These are phyloP conservation scores for Bubo blakistoni DNA, from an alignment of 2,113 vertebrate species.

Conservation along the genomic window DNA sequence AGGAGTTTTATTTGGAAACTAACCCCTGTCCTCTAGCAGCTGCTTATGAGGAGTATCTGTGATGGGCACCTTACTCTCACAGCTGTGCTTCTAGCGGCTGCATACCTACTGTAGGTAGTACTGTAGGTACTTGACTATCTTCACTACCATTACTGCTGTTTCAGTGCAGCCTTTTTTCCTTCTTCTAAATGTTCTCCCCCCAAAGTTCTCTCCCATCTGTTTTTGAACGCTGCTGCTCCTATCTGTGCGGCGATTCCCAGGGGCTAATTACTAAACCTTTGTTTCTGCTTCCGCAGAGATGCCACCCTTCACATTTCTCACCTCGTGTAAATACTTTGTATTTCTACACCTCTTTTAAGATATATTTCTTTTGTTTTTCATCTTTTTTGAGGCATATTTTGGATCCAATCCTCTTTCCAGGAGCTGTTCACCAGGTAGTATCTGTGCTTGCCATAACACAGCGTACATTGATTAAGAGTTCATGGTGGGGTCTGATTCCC, in stretches of 20 bases:
- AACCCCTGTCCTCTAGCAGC: background rate
- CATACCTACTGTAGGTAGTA: background rate
- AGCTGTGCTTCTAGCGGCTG: background rate
- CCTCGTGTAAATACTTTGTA: background rate
- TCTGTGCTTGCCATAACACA: background rate
- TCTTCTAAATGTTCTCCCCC: background rate
- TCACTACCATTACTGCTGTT: background rate
- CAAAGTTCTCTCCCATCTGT: background rate
- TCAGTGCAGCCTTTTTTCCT: background rate
- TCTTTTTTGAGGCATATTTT: background rate
- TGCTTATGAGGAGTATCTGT: background rate
- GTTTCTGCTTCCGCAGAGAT: background rate
- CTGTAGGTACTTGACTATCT: background rate
- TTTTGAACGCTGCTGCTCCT: background rate
- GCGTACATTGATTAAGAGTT: fast-evolving
- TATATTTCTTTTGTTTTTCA: background rate
- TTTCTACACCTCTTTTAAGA: background rate
- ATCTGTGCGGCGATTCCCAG: background rate
- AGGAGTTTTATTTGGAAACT: background rate
- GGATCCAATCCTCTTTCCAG: background rate
- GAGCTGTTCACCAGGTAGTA: background rate
- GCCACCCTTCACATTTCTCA: background rate
- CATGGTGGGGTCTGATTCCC: background rate
- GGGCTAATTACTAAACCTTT: background rate
- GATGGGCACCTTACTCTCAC: background rate